These are phyloP conservation scores for Saturnia pavonia DNA, from an alignment of 2,888 invertebrate genomes.

Conservation along the genomic window DNA sequence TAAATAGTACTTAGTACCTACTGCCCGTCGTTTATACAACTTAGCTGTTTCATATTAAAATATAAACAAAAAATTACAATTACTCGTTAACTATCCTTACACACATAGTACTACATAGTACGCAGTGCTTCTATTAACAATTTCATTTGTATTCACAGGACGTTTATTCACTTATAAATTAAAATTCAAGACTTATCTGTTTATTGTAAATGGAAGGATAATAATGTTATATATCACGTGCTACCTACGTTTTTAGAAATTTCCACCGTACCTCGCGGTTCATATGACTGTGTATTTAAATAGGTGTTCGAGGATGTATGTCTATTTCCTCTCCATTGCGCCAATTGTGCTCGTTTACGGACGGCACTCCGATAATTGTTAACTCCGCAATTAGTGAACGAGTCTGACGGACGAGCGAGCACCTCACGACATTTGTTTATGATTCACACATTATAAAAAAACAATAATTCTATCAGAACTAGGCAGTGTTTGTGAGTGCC, in stretches of 20 bases:
- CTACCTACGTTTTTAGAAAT: background rate
- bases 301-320: slow-evolving; percentile 62
- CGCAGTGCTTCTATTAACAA: background rate
- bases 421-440: slow-evolving; percentile 43
- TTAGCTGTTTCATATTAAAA: background rate
- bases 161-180: slow-evolving; percentile 2
- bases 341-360: slow-evolving; percentile 76
- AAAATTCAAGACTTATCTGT: slow-evolving; percentile 8
- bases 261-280: background rate
- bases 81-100: background rate
- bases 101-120: background rate
- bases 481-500: background rate
- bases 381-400: slow-evolving; percentile 65
- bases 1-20: too few relatives aligned
- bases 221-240: background rate
- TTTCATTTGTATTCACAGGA: background rate
- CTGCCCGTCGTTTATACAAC: too few relatives aligned
- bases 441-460: slow-evolving; percentile 11
- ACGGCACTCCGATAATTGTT: slow-evolving; percentile 72
- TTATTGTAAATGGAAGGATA: slow-evolving; percentile 2
- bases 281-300: slow-evolving; percentile 34
- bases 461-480: background rate
- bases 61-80: background rate
- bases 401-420: slow-evolving; percentile 53
- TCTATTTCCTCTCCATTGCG: slow-evolving; percentile 75